Percentiles rank a stretch among this genome's conserved stretches.
phyloP scores from a whole-genome alignment of 1,140 invertebrate genomes.

The Zaprionus vittiger region DNA sequence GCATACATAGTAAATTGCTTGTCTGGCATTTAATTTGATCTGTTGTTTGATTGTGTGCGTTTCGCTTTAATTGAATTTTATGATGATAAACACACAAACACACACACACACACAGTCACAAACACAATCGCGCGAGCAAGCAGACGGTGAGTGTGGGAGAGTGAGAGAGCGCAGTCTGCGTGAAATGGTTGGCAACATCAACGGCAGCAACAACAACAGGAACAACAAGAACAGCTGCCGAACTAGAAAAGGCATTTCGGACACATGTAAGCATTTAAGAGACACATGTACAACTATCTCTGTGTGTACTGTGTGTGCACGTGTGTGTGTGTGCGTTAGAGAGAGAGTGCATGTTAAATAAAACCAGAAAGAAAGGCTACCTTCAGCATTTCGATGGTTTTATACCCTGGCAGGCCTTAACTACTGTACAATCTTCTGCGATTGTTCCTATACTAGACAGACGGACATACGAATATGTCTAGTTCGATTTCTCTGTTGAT shows the following conservation, averaged over 20 bases:
- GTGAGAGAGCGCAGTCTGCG: slow-evolving; percentile 2
- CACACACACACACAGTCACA: slow-evolving; percentile 14
- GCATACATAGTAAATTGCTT: slow-evolving; percentile 73
- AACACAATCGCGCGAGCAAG: slow-evolving; percentile 2
- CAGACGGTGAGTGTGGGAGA: neutral
- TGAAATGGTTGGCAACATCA: slow-evolving; percentile 5
- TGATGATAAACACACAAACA: slow-evolving; percentile 70
- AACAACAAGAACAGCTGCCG: slow-evolving; percentile 12
- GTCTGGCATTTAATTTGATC: slow-evolving; percentile 81
- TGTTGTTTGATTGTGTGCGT: slow-evolving; percentile 80
- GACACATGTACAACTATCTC: slow-evolving; percentile 1
- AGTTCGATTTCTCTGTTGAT: too few species aligned
- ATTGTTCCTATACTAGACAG: too few species aligned
- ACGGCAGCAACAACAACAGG: neutral
- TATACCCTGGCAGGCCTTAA: too few species aligned
- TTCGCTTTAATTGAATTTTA: slow-evolving; percentile 81
- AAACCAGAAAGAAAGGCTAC: neutral
- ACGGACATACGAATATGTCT: too few species aligned
- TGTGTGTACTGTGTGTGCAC: slow-evolving; percentile 5
- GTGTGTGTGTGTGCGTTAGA: slow-evolving; percentile 5
- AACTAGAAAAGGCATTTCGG: slow-evolving; percentile 29
- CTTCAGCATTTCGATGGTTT: too few species aligned
- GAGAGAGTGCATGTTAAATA: slow-evolving; percentile 15
- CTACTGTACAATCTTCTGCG: too few species aligned
- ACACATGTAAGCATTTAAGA: slow-evolving; percentile 29